phyloP scores from a whole-genome alignment of 2,797 vertebrate genomes.

The Ctenosaura bakeri region DNA sequence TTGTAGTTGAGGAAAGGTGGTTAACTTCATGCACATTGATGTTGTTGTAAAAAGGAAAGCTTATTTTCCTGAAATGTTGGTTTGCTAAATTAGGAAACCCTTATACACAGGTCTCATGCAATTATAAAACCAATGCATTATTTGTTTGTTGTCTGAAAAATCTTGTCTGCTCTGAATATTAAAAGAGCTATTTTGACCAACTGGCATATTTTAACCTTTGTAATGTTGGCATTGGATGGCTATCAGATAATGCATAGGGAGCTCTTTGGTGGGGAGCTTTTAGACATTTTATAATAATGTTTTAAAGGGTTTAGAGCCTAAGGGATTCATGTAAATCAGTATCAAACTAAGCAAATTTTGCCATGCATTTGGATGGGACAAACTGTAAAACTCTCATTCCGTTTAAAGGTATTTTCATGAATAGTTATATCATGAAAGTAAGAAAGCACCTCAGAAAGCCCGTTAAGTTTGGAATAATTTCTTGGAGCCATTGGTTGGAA shows the following conservation, averaged over 20 bases:
- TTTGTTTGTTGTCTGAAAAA: conserved; percentile 16
- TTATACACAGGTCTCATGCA: background rate
- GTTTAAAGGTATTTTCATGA: background rate
- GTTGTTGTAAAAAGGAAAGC: background rate
- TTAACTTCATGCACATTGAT: background rate
- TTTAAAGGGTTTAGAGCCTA: background rate
- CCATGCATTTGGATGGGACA: conserved; percentile 43
- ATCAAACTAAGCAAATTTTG: conserved; percentile 11
- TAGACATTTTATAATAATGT: background rate
- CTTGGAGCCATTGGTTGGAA: conserved; percentile 67
- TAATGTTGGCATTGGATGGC: conserved; percentile 25
- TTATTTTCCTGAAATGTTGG: conserved; percentile 38
- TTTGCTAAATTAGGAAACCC: conserved; percentile 13
- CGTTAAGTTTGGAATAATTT: conserved; percentile 58
- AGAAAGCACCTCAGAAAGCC: conserved; percentile 51
- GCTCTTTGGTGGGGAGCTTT: background rate
- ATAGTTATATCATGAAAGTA: conserved; percentile 26
- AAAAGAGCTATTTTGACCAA: conserved; percentile 1
- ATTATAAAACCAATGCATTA: conserved; percentile 28
- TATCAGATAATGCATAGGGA: background rate
- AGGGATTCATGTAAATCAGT: conserved; percentile 48
- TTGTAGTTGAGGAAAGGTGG: background rate
- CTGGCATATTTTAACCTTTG: conserved; percentile 38
- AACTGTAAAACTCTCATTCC: conserved; percentile 35
- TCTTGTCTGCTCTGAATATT: background rate